phyloP scores from a whole-genome alignment of 2,888 invertebrate genomes.

The Ornithoptera alexandrae region DNA sequence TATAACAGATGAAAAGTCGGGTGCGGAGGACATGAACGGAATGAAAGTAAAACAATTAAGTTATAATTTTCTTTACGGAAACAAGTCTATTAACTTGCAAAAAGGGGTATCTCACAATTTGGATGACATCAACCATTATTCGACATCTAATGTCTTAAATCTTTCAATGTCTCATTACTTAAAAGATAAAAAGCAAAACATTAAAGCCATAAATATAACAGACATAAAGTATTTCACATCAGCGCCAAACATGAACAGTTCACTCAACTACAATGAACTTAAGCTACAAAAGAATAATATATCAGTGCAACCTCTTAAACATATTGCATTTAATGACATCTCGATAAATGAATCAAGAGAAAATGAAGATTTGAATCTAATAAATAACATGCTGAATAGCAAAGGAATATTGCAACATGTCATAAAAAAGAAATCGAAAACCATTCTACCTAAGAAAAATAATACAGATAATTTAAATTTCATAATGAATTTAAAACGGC shows the following conservation, averaged over 20 bases:
- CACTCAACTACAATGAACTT: neutral
- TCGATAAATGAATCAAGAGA: neutral
- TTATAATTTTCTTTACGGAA: slow-evolving; percentile 6
- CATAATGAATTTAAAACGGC: slow-evolving; percentile 50
- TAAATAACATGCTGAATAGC: slow-evolving; percentile 6
- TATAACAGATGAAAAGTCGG: slow-evolving; percentile 6
- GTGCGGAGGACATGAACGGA: neutral
- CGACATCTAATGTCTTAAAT: neutral
- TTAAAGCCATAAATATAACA: slow-evolving; percentile 9
- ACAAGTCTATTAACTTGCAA: slow-evolving; percentile 4
- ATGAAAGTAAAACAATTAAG: slow-evolving; percentile 9
- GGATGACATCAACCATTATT: neutral
- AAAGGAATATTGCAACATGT: slow-evolving; percentile 16
- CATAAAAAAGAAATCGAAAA: slow-evolving; percentile 37
- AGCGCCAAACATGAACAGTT: slow-evolving; percentile 1
- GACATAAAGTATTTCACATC: slow-evolving; percentile 9
- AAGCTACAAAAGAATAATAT: slow-evolving; percentile 1
- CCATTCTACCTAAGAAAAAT: slow-evolving; percentile 34
- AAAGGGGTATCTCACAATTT: slow-evolving; percentile 13
- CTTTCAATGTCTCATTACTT: neutral
- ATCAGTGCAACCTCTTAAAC: neutral
- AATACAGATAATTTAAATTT: slow-evolving; percentile 43
- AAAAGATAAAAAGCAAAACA: slow-evolving; percentile 3
- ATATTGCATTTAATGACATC: neutral
- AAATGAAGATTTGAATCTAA: neutral